A percentile compares a stretch with the other conserved stretches of the same genome.
Conservation (phyloP, 2,113 vertebrate species). For the Lontra canadensis region DNA sequence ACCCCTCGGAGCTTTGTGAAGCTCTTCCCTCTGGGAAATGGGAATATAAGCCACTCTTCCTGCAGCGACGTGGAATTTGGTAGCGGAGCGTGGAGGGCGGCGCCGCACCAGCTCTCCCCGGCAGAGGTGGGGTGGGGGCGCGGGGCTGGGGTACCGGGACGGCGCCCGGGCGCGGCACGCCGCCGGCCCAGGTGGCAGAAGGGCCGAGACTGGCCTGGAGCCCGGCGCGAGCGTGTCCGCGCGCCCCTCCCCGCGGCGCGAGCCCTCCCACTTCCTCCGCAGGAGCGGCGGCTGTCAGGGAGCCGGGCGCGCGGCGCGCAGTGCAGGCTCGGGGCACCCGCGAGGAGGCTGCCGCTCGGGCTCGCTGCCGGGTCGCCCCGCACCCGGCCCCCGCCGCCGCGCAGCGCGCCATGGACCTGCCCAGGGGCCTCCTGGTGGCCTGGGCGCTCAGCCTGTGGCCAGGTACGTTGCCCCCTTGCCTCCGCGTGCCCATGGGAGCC, state of each 20-base stretch:
- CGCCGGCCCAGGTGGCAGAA: slow-evolving; percentile 61
- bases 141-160: accelerated
- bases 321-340: slow-evolving; percentile 81
- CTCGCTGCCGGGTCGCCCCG: slow-evolving; percentile 75
- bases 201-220: neutral
- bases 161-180: neutral
- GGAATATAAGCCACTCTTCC: neutral
- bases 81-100: neutral
- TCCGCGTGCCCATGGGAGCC: neutral
- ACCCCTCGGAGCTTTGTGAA: neutral
- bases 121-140: accelerated
- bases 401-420: slow-evolving; percentile 89
- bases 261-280: slow-evolving; percentile 92
- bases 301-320: slow-evolving; percentile 85
- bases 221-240: neutral
- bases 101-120: neutral
- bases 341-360: slow-evolving; percentile 80
- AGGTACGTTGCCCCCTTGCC: slow-evolving; percentile 85
- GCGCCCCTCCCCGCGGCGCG: slow-evolving; percentile 86
- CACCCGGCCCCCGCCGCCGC: neutral
- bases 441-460: slow-evolving; percentile 91
- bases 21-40: neutral
- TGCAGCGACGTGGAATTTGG: neutral
- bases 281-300: slow-evolving; percentile 82
- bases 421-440: slow-evolving; percentile 87